Conservation (phyloP, 2,888 invertebrate genomes). For the Deilephila elpenor region DNA sequence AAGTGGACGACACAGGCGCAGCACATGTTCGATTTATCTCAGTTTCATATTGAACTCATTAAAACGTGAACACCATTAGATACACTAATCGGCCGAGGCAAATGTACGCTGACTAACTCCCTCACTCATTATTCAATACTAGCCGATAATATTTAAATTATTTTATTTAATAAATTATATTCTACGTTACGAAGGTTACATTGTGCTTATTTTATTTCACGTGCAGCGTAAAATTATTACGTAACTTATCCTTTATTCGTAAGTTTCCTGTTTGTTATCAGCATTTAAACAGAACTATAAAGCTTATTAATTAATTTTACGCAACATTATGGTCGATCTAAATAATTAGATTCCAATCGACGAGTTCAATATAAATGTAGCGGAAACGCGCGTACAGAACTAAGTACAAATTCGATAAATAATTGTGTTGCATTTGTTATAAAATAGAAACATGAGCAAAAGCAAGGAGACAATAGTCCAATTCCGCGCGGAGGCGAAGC, state of each 20-base stretch:
- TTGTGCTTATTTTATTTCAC: not conserved
- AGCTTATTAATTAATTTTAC: too few species aligned
- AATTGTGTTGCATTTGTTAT: not conserved
- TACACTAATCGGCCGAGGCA: constrained; percentile 10
- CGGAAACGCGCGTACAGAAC: not conserved
- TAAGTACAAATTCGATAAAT: not conserved
- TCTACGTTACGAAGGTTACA: not conserved
- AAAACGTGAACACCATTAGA: constrained; percentile 29
- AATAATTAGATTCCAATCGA: too few species aligned
- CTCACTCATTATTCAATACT: constrained; percentile 8
- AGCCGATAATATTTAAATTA: not conserved
- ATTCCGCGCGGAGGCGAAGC: not conserved
- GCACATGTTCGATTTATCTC: constrained; percentile 30
- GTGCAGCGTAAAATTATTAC: not conserved
- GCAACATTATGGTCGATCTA: too few species aligned
- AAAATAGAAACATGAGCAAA: not conserved
- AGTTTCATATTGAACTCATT: constrained; percentile 29
- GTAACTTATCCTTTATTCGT: not conserved
- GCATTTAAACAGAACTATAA: too few species aligned
- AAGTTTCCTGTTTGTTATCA: too few species aligned
- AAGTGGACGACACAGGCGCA: constrained; percentile 11
- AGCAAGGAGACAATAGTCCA: not conserved
- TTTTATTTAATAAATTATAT: not conserved
- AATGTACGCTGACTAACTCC: not conserved
- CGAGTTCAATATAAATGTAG: not conserved